Conservation (phyloP, 2,888 invertebrate species). For the Trilocha varians region DNA sequence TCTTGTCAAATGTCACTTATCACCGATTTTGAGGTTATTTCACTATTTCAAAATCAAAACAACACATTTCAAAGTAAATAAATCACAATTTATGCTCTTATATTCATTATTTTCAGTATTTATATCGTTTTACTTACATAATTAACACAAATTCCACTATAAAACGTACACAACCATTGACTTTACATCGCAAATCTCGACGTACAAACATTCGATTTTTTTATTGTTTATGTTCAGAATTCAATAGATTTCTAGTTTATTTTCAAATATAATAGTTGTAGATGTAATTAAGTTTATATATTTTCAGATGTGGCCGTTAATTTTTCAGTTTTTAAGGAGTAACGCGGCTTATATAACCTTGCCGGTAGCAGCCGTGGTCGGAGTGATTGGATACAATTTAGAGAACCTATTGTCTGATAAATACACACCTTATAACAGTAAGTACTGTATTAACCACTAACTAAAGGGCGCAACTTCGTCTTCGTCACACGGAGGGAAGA, state of each 20-base stretch:
- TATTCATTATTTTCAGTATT: background rate
- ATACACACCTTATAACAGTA: conserved; percentile 83
- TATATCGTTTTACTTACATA: too few species aligned
- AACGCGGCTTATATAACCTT: conserved; percentile 87
- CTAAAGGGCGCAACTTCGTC: background rate
- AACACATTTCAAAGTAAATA: too few species aligned
- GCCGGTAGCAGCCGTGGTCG: conserved; percentile 87
- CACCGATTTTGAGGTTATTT: background rate
- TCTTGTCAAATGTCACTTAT: background rate
- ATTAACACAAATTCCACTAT: too few species aligned
- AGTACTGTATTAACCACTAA: conserved; percentile 32
- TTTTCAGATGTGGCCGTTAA: conserved; percentile 82
- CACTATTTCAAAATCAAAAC: background rate
- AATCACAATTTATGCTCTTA: background rate
- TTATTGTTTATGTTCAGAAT: background rate
- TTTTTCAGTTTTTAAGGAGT: conserved; percentile 76
- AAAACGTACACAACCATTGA: too few species aligned
- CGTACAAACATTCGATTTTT: too few species aligned
- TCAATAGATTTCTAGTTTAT: too few species aligned
- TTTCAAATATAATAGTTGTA: too few species aligned
- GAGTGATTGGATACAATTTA: conserved; percentile 89
- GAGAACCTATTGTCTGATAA: conserved; percentile 82
- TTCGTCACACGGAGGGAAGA: background rate
- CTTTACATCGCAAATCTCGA: too few species aligned
- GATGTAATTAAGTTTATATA: background rate